Conservation (phyloP, 2,113 vertebrate genomes). For the Sigmodon hispidus region DNA sequence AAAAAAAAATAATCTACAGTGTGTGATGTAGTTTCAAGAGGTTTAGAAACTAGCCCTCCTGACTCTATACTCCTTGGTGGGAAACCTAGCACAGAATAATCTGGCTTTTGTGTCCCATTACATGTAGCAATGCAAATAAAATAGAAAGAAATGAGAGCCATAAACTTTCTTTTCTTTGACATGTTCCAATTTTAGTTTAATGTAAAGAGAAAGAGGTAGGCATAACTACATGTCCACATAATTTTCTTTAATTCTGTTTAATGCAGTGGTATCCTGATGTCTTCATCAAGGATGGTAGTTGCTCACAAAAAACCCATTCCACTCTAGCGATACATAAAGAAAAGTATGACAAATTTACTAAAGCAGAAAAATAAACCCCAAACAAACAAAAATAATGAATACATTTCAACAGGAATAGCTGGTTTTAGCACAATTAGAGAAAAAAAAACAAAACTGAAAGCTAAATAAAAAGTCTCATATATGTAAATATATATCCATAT, state of each 20-base stretch:
- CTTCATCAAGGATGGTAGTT: slow-evolving; percentile 12
- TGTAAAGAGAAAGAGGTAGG: slow-evolving; percentile 24
- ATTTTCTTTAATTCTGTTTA: slow-evolving; percentile 42
- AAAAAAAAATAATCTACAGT: background rate
- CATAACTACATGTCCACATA: slow-evolving; percentile 33
- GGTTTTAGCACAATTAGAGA: background rate
- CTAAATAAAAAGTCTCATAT: background rate
- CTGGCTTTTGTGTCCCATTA: slow-evolving; percentile 51
- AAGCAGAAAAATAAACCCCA: slow-evolving; percentile 2
- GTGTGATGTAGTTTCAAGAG: slow-evolving; percentile 40
- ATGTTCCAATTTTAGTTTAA: slow-evolving; percentile 58
- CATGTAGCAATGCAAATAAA: slow-evolving; percentile 70
- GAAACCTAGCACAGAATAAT: slow-evolving; percentile 40
- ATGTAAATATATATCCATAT: background rate
- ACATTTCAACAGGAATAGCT: background rate
- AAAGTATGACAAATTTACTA: slow-evolving; percentile 45
- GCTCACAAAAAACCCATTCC: background rate
- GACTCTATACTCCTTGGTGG: slow-evolving; percentile 26
- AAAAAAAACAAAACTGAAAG: slow-evolving; percentile 21
- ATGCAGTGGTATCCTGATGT: background rate
- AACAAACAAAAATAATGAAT: background rate
- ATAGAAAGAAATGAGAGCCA: slow-evolving; percentile 51
- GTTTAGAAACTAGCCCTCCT: slow-evolving; percentile 49
- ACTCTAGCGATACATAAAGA: background rate
- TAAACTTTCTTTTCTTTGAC: slow-evolving; percentile 42